These are phyloP conservation scores for Bergia sp. DNA, from an alignment of 92 coral and sea anemone species.

Conservation along the genomic window DNA sequence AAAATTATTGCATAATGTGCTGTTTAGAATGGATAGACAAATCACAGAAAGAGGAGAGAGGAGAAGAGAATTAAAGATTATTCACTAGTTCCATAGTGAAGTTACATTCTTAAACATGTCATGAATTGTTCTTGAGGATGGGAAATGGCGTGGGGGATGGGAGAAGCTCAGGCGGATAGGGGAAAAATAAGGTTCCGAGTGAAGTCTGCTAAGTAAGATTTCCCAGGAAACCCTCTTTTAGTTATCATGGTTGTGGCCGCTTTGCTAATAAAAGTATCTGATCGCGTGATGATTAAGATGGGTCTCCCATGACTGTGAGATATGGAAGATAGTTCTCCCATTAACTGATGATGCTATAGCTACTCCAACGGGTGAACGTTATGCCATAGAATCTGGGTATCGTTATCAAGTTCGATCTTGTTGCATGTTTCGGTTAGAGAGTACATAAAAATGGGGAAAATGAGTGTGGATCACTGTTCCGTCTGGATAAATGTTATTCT, in stretches of 20 bases:
- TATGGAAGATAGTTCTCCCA: not conserved
- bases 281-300: not conserved
- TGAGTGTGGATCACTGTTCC: not conserved
- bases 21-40: too few species aligned
- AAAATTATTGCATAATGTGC: not conserved
- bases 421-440: too few species aligned
- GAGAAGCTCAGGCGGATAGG: not conserved
- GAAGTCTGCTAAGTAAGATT: not conserved
- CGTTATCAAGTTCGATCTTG: not conserved
- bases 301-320: not conserved
- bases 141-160: not conserved
- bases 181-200: not conserved
- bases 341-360: not conserved
- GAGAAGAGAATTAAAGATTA: too few species aligned
- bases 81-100: too few species aligned
- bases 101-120: too few species aligned
- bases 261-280: not conserved
- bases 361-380: not conserved
- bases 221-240: not conserved
- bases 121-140: not conserved
- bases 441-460: not conserved
- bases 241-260: not conserved
- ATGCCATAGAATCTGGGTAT: not conserved
- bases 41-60: too few species aligned
- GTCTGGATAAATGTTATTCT: too few species aligned